Conservation (phyloP, 2,113 vertebrate species). For the Caloenas nicobarica region DNA sequence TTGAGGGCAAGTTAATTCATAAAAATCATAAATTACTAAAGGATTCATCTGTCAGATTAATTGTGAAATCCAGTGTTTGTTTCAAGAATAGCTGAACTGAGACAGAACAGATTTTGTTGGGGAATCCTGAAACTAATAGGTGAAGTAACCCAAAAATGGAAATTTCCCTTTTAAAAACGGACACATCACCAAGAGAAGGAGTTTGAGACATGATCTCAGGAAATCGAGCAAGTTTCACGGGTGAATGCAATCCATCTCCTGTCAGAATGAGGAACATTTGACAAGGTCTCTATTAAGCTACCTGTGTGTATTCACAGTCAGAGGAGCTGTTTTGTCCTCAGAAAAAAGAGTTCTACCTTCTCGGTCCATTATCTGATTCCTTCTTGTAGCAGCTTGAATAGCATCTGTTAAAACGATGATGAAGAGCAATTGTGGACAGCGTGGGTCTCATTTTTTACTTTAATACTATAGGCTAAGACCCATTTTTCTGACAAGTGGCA, state of each 20-base stretch:
- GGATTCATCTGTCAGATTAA: not conserved
- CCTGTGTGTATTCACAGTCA: not conserved
- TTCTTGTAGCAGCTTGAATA: not conserved
- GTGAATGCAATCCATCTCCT: not conserved
- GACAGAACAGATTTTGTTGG: not conserved
- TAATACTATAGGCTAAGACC: not conserved
- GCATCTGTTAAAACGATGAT: not conserved
- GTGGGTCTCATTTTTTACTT: not conserved
- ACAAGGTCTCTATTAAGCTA: not conserved
- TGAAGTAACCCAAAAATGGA: not conserved
- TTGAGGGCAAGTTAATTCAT: not conserved
- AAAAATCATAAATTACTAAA: not conserved
- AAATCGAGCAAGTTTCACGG: not conserved
- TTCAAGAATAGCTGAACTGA: not conserved
- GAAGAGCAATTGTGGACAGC: not conserved
- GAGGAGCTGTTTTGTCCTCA: not conserved
- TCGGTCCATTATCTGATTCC: not conserved
- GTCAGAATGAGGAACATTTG: not conserved
- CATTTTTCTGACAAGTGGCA: not conserved
- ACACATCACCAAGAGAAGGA: not conserved
- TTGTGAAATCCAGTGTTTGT: not conserved
- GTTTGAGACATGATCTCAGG: not conserved
- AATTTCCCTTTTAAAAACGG: not conserved
- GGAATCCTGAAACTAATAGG: not conserved
- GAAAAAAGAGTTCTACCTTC: not conserved